These are phyloP conservation scores for Heliconius hortense DNA, from an alignment of 2,888 invertebrate genomes.

Conservation along the genomic window DNA sequence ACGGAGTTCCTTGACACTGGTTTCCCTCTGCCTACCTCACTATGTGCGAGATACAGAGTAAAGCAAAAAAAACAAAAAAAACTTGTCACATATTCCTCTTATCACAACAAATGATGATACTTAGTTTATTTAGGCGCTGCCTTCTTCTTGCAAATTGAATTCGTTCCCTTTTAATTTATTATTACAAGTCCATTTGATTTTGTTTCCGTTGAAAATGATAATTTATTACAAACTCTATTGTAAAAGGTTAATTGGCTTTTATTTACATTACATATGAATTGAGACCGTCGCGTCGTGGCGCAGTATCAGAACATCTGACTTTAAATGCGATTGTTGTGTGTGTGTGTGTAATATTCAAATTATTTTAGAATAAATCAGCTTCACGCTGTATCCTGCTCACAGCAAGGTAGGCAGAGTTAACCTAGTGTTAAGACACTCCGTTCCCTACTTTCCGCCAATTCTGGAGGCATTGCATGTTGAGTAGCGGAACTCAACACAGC, in stretches of 20 bases:
- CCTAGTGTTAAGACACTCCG: no score
- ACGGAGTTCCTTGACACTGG: not conserved
- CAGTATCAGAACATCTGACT: not conserved
- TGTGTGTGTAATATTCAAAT: not conserved
- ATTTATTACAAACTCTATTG: conserved; percentile 47
- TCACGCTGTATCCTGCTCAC: no score
- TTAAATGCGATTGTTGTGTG: not conserved
- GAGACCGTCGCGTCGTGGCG: no score
- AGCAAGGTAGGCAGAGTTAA: no score
- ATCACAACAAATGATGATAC: conserved; percentile 14
- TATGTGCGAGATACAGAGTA: not conserved
- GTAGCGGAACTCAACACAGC: no score
- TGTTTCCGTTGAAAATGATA: conserved; percentile 52
- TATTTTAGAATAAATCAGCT: no score
- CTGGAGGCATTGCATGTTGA: no score
- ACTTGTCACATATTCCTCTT: conserved; percentile 6
- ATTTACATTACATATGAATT: not conserved
- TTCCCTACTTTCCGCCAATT: no score
- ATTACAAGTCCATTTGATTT: conserved; percentile 46
- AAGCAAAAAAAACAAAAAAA: not conserved
- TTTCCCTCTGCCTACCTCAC: not conserved
- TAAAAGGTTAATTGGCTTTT: conserved; percentile 21
- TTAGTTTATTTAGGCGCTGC: conserved; percentile 35
- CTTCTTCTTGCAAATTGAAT: conserved; percentile 21
- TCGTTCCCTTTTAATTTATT: conserved; percentile 30